Base-by-base conservation (phyloP, 2,888 invertebrate genomes). In the Oscheius sp. region DNA sequence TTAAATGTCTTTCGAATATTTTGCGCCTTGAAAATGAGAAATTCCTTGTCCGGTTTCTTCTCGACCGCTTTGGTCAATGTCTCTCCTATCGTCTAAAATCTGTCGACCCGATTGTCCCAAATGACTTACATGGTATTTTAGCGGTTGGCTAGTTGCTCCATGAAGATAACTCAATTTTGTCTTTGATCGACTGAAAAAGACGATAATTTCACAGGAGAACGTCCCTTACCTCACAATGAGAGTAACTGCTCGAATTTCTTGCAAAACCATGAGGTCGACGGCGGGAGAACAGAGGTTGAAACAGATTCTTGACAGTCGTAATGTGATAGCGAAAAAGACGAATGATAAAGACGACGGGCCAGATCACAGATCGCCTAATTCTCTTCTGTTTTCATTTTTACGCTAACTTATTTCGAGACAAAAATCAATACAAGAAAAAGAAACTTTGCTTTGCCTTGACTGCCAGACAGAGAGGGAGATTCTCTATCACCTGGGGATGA, bases 1-100 rank as follows among this genome's bases (percentile, higher is more conserved):
- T 74, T 68, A 74, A 85, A 87, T n/a, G 84, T 87, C 70, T 85
- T 85, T 41, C 85, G 80, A 27, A 87, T 75, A 18, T 75, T 70
- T 25, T 84, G 80, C 35, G 73, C 45, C 45, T 81, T 80, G 74
- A 87, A 87, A 43, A 84, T 80, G 53, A 87, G 82, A 61, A 87
- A 85, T 68, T 85, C 84, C 59, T 84, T 80, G 53, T 84, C 84
- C 16, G 86, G 86, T 43, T 79, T 76, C 64, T 78, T 53, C 35
- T 82, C 83, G 9, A 83, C 84, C 9, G 86, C 86, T 18, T 79
- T 70, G 23, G 82, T 58, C 21, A 87, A 76, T 13, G 81, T 76
- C 43, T 87, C 80, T 21, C 87, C 87, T 27, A 87, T 73, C 3
- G 87, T 87, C 68, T 86, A 43, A 56, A 66, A 69, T 7, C 25